These are phyloP conservation scores for Phataginus tetradactyla DNA, from an alignment of 2,797 vertebrate genomes.

Conservation along the genomic window DNA sequence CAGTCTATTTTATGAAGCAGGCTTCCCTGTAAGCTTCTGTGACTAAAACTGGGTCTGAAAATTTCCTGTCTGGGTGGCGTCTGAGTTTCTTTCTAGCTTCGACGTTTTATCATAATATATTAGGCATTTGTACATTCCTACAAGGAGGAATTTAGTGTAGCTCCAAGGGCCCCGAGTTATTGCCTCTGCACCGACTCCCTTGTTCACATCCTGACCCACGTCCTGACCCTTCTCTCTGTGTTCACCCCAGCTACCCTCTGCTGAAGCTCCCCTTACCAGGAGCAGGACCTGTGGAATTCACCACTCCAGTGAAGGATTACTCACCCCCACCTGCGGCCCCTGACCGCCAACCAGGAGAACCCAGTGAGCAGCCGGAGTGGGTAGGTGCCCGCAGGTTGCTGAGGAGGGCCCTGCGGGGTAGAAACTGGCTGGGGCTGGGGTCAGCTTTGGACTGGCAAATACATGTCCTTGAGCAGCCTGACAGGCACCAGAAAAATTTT, in stretches of 20 bases:
- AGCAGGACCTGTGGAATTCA: constrained; percentile 96
- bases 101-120: background rate
- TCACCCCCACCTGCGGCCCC: constrained; percentile 87
- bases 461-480: background rate
- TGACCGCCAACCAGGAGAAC: constrained; percentile 84
- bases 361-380: constrained; percentile 93
- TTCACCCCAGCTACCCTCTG: constrained; percentile 90
- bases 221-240: constrained; percentile 13
- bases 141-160: background rate
- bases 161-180: fast-evolving
- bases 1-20: background rate
- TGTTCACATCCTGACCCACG: too few relatives aligned
- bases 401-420: background rate
- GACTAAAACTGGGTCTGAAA: background rate
- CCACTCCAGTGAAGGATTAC: constrained; percentile 94
- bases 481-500: background rate
- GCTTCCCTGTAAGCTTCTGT: background rate
- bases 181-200: background rate
- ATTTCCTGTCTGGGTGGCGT: background rate
- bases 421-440: background rate
- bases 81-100: background rate
- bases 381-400: constrained; percentile 83
- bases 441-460: background rate
- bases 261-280: constrained; percentile 97
- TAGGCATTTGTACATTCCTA: fast-evolving